Evolutionary conservation across 2,113 vertebrate genomes (phyloP).

Genomic region (Sisor rabdophorus): DNA sequence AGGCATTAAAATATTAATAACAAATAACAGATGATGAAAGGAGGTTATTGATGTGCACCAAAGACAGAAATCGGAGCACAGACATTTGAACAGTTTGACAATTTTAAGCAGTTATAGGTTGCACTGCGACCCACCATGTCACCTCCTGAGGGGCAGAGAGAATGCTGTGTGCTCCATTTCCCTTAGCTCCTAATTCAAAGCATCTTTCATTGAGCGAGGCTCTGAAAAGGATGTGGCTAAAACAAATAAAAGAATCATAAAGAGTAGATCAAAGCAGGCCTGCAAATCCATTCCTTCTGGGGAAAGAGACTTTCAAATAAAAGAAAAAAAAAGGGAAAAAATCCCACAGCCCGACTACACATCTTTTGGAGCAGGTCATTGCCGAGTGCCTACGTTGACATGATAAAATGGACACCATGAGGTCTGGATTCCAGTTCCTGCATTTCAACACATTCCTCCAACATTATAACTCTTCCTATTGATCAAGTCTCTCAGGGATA

Average conservation of each 20-base stretch:
- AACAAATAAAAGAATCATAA: conserved; percentile 80
- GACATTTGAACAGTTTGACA: conserved; percentile 29
- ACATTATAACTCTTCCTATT: conserved; percentile 50
- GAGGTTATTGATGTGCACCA: conserved; percentile 12
- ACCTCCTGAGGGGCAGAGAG: conserved; percentile 36
- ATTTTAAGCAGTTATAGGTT: conserved; percentile 34
- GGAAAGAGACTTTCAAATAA: conserved; percentile 63
- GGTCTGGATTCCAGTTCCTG: conserved; percentile 23
- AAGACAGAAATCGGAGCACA: neutral
- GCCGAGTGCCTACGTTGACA: conserved; percentile 60
- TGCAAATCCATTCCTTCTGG: conserved; percentile 88
- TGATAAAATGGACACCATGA: conserved; percentile 57
- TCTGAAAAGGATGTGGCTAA: conserved; percentile 82
- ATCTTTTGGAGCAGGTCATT: conserved; percentile 61
- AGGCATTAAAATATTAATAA: conserved; percentile 11
- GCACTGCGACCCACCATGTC: conserved; percentile 40
- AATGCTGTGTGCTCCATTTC: conserved; percentile 45
- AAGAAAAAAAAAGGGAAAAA: conserved; percentile 56
- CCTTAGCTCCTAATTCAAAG: conserved; percentile 79
- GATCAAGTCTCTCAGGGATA: conserved; percentile 42
- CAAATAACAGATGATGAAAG: conserved; percentile 21
- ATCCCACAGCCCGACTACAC: conserved; percentile 50
- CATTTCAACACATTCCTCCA: conserved; percentile 36
- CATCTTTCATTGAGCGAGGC: conserved; percentile 77
- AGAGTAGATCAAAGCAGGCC: conserved; percentile 80